A percentile compares a stretch with the other conserved stretches of the same genome.
These are phyloP conservation scores for Apostichopus leukothele DNA, from an alignment of 53 echinoderm and acorn worm species.

Conservation along the genomic window DNA sequence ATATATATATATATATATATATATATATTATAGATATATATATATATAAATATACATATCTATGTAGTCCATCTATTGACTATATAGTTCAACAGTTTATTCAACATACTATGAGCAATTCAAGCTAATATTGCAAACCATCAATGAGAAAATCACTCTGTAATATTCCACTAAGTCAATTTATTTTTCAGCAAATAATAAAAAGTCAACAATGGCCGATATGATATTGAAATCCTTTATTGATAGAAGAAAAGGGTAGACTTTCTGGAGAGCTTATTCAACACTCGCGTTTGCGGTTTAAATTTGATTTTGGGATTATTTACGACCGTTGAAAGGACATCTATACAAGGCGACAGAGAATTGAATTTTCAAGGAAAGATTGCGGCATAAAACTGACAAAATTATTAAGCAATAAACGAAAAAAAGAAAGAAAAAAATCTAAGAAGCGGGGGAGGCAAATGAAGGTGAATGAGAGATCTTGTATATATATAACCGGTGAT, in stretches of 20 bases:
- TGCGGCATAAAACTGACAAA: not conserved
- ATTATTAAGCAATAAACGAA: not conserved
- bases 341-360: not conserved
- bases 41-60: too few species aligned
- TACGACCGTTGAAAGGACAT: slow-evolving; percentile 1
- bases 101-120: too few species aligned
- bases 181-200: not conserved
- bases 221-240: not conserved
- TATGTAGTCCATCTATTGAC: too few species aligned
- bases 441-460: not conserved
- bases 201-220: not conserved
- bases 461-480: not conserved
- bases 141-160: not conserved
- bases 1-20: too few species aligned
- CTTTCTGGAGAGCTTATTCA: not conserved
- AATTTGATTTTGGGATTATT: not conserved
- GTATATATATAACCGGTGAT: not conserved
- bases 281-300: not conserved
- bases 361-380: not conserved
- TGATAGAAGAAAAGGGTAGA: not conserved
- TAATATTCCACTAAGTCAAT: not conserved
- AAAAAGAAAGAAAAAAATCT: not conserved
- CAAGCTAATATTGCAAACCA: too few species aligned
- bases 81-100: too few species aligned
- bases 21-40: too few species aligned